Evolutionary conservation across 2,797 vertebrate genomes (phyloP).

Genomic region (Uromys caudimaculatus): DNA sequence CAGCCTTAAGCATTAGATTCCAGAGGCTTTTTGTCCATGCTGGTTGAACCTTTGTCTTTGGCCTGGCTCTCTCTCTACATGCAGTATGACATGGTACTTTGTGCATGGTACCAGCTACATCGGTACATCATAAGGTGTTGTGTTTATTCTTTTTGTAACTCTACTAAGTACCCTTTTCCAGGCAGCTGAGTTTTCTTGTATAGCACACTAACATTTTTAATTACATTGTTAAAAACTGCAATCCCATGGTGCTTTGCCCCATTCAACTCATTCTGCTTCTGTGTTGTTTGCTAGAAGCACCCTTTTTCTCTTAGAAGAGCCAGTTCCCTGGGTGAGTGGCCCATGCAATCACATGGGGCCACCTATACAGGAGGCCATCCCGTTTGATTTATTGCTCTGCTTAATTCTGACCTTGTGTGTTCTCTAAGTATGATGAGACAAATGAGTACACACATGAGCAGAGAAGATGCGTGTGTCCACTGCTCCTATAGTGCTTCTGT

Average conservation of each 20-base stretch:
- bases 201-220: not conserved
- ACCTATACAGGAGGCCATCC: not conserved
- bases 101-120: not conserved
- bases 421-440: not conserved
- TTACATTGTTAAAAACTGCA: slow-evolving; percentile 1
- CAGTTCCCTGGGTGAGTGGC: not conserved
- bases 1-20: not conserved
- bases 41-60: not conserved
- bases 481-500: not conserved
- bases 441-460: not conserved
- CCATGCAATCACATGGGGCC: not conserved
- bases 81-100: not conserved
- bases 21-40: not conserved
- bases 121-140: not conserved
- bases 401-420: not conserved
- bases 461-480: not conserved
- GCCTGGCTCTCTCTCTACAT: not conserved
- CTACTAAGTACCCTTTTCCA: not conserved
- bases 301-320: not conserved
- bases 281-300: not conserved
- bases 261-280: not conserved
- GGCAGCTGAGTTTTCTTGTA: not conserved
- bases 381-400: not conserved
- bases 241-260: not conserved
- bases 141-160: not conserved